Conservation (phyloP, 2,113 vertebrate genomes). For the Meleagris gallopavo region DNA sequence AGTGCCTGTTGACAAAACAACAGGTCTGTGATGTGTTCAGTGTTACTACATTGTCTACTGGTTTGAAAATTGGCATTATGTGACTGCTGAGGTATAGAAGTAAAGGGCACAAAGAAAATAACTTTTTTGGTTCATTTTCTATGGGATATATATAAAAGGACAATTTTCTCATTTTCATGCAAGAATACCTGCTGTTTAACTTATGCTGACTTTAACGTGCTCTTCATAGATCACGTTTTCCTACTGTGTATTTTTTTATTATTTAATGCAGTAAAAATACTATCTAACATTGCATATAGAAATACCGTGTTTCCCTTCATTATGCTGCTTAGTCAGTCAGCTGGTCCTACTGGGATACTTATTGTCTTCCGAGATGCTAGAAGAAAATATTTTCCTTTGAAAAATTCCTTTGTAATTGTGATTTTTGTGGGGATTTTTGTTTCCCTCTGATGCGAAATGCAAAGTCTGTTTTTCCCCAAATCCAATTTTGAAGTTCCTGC, state of each 20-base stretch:
- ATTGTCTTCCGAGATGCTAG: background rate
- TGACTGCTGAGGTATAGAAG: fast-evolving
- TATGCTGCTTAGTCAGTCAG: background rate
- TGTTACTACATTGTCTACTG: background rate
- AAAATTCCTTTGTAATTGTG: background rate
- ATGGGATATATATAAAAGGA: background rate
- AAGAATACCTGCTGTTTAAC: background rate
- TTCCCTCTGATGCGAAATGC: background rate
- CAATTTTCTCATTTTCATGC: background rate
- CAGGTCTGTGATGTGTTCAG: background rate
- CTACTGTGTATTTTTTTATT: background rate
- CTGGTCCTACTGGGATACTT: background rate
- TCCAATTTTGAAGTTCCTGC: background rate
- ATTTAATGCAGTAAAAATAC: background rate
- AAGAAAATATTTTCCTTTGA: background rate
- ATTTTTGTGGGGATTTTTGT: background rate
- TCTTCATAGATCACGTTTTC: background rate
- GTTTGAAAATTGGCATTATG: background rate
- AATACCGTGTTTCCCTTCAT: background rate
- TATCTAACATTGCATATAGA: background rate
- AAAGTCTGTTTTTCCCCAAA: background rate
- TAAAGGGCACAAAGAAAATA: background rate
- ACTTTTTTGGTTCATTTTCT: background rate
- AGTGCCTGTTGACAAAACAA: background rate
- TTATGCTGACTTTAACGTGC: slow-evolving; percentile 8